Conservation (phyloP, 2,797 vertebrate genomes). For the Crenuchus spilurus region DNA sequence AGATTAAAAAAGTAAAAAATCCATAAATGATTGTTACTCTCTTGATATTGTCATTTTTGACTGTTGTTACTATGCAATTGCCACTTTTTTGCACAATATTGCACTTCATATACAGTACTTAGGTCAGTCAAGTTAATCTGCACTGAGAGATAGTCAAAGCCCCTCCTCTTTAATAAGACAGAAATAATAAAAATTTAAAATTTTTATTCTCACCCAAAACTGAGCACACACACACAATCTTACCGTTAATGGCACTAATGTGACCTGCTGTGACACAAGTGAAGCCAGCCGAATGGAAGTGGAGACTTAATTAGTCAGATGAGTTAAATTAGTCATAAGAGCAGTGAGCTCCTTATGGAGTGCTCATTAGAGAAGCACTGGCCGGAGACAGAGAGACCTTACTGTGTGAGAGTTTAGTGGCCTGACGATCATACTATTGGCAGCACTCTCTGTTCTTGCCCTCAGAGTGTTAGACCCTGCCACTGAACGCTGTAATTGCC, state of each 20-base stretch:
- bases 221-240: constrained; percentile 13
- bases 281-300: constrained; percentile 15
- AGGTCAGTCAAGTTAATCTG: too few species aligned
- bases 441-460: neutral
- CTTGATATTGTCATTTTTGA: too few species aligned
- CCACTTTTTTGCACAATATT: too few species aligned
- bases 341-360: neutral
- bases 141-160: too few species aligned
- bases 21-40: too few species aligned
- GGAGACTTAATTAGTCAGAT: constrained; percentile 35
- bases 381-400: neutral
- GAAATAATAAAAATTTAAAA: neutral
- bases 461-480: neutral
- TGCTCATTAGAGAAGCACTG: constrained; percentile 15
- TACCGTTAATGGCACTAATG: constrained; percentile 19
- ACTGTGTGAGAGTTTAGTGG: neutral
- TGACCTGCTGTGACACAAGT: constrained; percentile 28
- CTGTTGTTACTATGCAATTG: too few species aligned
- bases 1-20: too few species aligned
- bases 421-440: neutral
- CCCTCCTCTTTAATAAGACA: too few species aligned
- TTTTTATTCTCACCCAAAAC: neutral
- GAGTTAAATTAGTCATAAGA: constrained; percentile 24
- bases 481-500: constrained; percentile 10
- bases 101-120: too few species aligned